Conservation (phyloP, 2,888 invertebrate species). For the Sipunculus nudus region DNA sequence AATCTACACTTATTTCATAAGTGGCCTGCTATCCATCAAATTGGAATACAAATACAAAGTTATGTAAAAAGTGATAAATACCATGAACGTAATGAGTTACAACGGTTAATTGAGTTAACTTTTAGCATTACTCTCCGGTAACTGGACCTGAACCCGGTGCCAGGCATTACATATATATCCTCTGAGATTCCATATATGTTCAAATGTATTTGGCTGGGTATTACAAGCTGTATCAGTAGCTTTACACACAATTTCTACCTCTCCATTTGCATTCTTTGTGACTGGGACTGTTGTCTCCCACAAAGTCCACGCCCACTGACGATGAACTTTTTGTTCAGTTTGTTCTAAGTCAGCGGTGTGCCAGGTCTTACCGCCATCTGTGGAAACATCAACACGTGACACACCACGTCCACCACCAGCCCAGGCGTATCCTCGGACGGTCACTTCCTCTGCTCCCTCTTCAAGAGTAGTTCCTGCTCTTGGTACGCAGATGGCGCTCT, state of each 20-base stretch:
- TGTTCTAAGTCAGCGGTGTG: constrained; percentile 72
- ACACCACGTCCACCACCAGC: constrained; percentile 92
- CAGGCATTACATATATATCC: constrained; percentile 96
- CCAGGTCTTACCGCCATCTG: constrained; percentile 87
- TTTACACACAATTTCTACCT: constrained; percentile 86
- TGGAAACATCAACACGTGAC: constrained; percentile 88
- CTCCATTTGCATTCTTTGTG: constrained; percentile 50
- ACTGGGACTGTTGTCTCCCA: constrained; percentile 77
- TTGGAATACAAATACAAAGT: no score
- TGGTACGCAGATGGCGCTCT: constrained; percentile 91
- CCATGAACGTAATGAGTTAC: no score
- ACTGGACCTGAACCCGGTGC: constrained; percentile 75
- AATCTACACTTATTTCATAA: no score
- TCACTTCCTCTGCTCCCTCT: constrained; percentile 47
- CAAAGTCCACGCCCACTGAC: constrained; percentile 87
- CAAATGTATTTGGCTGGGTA: constrained; percentile 90
- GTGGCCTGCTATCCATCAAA: no score
- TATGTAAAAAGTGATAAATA: no score
- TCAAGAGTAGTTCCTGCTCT: constrained; percentile 68
- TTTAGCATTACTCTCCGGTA: no score
- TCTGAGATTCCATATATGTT: constrained; percentile 95
- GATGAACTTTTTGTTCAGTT: constrained; percentile 56
- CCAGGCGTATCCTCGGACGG: constrained; percentile 70
- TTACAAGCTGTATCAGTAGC: constrained; percentile 85
- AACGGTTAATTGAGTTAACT: no score